A percentile compares a stretch with the other conserved stretches of the same genome.
Evolutionary conservation across 2,113 vertebrate species (phyloP).

Genomic region (Baryphthengus martii): DNA sequence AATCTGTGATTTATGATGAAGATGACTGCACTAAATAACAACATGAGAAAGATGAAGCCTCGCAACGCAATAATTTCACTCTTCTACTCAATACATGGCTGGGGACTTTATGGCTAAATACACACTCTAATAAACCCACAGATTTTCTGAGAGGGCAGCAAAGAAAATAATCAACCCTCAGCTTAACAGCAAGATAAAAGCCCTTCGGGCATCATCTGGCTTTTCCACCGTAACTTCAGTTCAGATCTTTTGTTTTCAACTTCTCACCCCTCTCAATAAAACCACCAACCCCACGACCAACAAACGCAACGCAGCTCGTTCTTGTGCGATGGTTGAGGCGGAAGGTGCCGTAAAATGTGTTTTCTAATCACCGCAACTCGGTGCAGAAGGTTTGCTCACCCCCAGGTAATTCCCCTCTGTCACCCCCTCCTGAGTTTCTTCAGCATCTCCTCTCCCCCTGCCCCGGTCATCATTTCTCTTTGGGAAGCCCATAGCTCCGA

Average conservation of each 20-base stretch:
- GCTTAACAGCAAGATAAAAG: slow-evolving; percentile 46
- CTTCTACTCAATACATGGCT: background rate
- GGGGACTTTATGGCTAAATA: slow-evolving; percentile 53
- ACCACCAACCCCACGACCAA: background rate
- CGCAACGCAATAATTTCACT: slow-evolving; percentile 47
- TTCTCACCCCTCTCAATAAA: background rate
- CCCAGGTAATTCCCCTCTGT: background rate
- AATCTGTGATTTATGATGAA: slow-evolving; percentile 56
- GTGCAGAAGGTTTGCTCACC: accelerated
- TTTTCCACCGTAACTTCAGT: background rate
- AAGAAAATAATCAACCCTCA: slow-evolving; percentile 41
- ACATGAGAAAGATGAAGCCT: slow-evolving; percentile 49
- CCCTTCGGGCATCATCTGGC: background rate
- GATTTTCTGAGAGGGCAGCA: slow-evolving; percentile 40
- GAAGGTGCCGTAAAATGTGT: accelerated
- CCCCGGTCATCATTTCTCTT: background rate
- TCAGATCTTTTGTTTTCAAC: background rate
- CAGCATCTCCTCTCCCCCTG: background rate
- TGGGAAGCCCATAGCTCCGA: background rate
- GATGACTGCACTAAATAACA: background rate
- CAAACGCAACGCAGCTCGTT: accelerated
- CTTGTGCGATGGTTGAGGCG: accelerated
- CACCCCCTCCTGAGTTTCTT: background rate
- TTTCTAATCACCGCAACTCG: background rate
- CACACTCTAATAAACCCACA: slow-evolving; percentile 2